Base-by-base conservation (phyloP, 2,888 invertebrate species). In the Chloromyia formosa region DNA sequence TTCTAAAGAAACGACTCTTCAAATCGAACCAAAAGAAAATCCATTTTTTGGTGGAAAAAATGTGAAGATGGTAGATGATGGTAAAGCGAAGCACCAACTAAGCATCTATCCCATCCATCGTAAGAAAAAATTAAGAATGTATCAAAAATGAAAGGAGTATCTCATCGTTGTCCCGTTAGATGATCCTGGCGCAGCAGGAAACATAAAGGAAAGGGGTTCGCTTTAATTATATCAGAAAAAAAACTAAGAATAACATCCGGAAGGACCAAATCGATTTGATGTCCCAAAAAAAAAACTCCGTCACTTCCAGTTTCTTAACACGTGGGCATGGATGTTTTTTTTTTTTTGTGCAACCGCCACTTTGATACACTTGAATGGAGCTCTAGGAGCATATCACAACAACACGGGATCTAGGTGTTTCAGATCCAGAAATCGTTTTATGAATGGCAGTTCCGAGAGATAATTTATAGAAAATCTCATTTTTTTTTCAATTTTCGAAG, bases 161-260 rank as follows among this genome's bases (percentile, higher is more conserved):
- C 66, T 49, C 22, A 66, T 22, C 22, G 2, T 27, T 42, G 40
- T 71, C 56, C 71, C 71, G 71, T 71, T 71, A 71, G 40, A 7
- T 40, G 58, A 56, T 71, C 35, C 27, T 35, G 40, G 1, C 35
- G 12, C 71, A 71, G 58, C 71, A 71, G 71, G 71, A 71, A 71
- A 58, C 58, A 71, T 42, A 56, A 71, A 71, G 58, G 71, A 71
- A 71, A 56, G 58, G 71, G 71, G 56, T 71, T 40, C 40, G 22
- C 58, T 71, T 71, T 71, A 71, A 71, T 71, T 71, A 71, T 40
- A 71, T 20, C 16, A 18, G n/a, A 35, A 54, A 42, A 71, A 71
- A 71, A 35, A 35, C 56, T 58, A 56, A 71, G 58, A 71, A 71
- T 20, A 71, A 71, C 71, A 71, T 71, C 71, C 71, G 71, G 71